Conservation (phyloP, 2,888 invertebrate genomes). For the Rhagophthalmus giganteus region DNA sequence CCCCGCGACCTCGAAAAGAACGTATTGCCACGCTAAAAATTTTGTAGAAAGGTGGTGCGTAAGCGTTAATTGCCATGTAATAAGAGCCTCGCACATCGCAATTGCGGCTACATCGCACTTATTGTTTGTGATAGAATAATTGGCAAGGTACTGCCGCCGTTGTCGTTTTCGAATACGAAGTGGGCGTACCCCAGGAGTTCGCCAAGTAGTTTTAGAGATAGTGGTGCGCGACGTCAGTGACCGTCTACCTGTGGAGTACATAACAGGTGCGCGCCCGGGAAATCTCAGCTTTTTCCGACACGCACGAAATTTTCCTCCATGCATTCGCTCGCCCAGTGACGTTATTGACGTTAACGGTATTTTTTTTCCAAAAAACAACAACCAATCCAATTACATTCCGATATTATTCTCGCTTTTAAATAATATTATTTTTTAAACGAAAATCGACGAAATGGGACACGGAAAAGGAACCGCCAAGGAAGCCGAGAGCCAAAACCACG, state of each 20-base stretch:
- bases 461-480: not conserved
- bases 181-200: constrained; percentile 15
- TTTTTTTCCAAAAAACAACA: not conserved
- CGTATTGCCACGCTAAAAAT: too few species aligned
- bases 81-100: not conserved
- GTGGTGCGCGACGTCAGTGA: constrained; percentile 15
- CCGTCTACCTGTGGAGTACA: constrained; percentile 10
- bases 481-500: not conserved
- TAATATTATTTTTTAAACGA: not conserved
- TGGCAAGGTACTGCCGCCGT: constrained; percentile 6
- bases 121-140: constrained; percentile 5
- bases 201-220: constrained; percentile 15
- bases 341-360: not conserved
- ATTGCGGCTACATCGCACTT: not conserved
- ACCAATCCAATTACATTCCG: not conserved
- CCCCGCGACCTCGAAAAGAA: too few species aligned
- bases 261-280: not conserved
- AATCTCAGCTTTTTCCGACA: not conserved
- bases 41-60: too few species aligned
- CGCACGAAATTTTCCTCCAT: not conserved
- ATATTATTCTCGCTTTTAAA: not conserved
- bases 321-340: not conserved
- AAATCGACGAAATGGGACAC: not conserved
- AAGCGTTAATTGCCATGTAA: not conserved
- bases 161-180: constrained; percentile 17